Percentiles rank a stretch among this genome's conserved stretches.
These are phyloP conservation scores for Drosophila orena DNA, from an alignment of 1,140 invertebrate genomes.

Conservation along the genomic window DNA sequence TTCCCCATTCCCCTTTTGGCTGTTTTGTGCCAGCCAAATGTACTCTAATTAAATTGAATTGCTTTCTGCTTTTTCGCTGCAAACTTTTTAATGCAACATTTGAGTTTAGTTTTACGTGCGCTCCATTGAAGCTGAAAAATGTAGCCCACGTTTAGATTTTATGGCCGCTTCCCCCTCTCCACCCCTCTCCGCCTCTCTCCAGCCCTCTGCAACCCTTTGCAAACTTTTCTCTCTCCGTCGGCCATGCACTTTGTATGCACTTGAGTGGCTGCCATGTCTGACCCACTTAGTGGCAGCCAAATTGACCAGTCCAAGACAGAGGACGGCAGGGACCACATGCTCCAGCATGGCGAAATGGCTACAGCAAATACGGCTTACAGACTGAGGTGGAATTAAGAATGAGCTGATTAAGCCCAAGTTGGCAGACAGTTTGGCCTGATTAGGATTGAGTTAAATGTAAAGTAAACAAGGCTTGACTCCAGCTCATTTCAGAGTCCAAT, in stretches of 20 bases:
- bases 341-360: not conserved
- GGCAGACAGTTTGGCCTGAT: slow-evolving; percentile 39
- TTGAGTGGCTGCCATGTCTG: slow-evolving; percentile 54
- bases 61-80: slow-evolving; percentile 46
- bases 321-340: not conserved
- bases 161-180: slow-evolving; percentile 17
- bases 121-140: slow-evolving; percentile 70
- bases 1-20: slow-evolving; percentile 7
- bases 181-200: not conserved
- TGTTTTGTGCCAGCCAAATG: slow-evolving; percentile 54
- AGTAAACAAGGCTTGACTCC: slow-evolving; percentile 44
- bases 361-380: not conserved
- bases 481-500: slow-evolving; percentile 46
- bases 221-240: slow-evolving; percentile 31
- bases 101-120: slow-evolving; percentile 71
- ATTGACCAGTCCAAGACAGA: slow-evolving; percentile 36
- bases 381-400: slow-evolving; percentile 44
- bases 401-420: slow-evolving; percentile 26
- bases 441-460: slow-evolving; percentile 38
- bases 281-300: slow-evolving; percentile 65
- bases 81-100: slow-evolving; percentile 80
- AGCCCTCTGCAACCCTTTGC: too few species aligned
- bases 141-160: slow-evolving; percentile 72
- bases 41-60: slow-evolving; percentile 79
- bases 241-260: slow-evolving; percentile 54